phyloP scores from a whole-genome alignment of 2,113 vertebrate species.

The Pelecanoides urinatrix region DNA sequence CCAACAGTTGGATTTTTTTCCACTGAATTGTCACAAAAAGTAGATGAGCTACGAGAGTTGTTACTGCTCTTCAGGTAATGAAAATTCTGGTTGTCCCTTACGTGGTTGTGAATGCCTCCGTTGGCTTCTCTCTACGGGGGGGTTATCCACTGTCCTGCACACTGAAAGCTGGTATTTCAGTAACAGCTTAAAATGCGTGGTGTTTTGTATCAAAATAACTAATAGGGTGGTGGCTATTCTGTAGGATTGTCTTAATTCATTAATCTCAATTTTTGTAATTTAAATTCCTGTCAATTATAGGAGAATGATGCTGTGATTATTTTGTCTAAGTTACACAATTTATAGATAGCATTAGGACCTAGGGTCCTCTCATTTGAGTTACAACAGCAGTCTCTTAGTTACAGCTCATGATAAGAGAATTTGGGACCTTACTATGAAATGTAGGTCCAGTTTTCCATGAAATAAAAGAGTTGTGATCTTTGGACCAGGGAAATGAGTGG shows the following conservation, averaged over 20 bases:
- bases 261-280: not conserved
- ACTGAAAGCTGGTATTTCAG: fast-evolving
- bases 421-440: not conserved
- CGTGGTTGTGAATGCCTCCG: not conserved
- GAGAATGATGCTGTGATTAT: not conserved
- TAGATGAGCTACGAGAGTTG: fast-evolving
- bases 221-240: not conserved
- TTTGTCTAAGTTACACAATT: not conserved
- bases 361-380: not conserved
- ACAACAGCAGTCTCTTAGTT: not conserved
- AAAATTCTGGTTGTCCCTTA: no score
- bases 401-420: fast-evolving
- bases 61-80: not conserved
- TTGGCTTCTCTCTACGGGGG: fast-evolving
- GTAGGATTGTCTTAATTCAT: not conserved
- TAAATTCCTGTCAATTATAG: not conserved
- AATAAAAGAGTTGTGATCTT: not conserved
- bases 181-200: not conserved
- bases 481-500: no score
- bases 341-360: no score
- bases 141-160: not conserved
- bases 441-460: not conserved
- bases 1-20: not conserved
- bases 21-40: fast-evolving
- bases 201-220: no score